phyloP scores from a whole-genome alignment of 2,797 vertebrate genomes.

The Acrocephalus scirpaceus region DNA sequence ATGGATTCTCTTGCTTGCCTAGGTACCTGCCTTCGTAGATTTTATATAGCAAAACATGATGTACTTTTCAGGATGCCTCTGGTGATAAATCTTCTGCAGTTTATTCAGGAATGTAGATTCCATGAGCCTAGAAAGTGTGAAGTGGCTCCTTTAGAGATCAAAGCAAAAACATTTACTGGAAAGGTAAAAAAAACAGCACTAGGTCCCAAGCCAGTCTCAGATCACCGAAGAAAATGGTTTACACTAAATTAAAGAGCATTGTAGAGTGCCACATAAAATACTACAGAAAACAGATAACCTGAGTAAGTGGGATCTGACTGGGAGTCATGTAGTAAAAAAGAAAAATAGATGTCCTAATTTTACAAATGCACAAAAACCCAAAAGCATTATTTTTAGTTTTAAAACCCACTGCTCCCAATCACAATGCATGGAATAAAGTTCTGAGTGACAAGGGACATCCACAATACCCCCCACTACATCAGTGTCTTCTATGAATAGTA shows the following conservation, averaged over 20 bases:
- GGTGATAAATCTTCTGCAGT: background rate
- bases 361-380: background rate
- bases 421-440: background rate
- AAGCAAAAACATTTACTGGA: background rate
- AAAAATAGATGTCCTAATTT: conserved; percentile 20
- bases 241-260: background rate
- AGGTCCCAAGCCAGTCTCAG: background rate
- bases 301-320: background rate
- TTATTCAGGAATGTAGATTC: background rate
- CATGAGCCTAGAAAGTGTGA: background rate
- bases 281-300: background rate
- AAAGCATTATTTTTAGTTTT: background rate
- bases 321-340: background rate
- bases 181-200: background rate
- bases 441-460: conserved; percentile 15
- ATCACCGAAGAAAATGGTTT: background rate
- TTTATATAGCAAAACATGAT: background rate
- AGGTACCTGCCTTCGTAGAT: background rate
- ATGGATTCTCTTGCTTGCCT: background rate
- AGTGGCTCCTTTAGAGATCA: background rate
- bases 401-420: background rate
- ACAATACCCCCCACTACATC: background rate
- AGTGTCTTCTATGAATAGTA: conserved; percentile 42
- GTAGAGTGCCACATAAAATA: background rate
- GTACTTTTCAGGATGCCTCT: background rate